Evolutionary conservation across 1,140 invertebrate species (phyloP).

Genomic region (Drosophila nikananu): DNA sequence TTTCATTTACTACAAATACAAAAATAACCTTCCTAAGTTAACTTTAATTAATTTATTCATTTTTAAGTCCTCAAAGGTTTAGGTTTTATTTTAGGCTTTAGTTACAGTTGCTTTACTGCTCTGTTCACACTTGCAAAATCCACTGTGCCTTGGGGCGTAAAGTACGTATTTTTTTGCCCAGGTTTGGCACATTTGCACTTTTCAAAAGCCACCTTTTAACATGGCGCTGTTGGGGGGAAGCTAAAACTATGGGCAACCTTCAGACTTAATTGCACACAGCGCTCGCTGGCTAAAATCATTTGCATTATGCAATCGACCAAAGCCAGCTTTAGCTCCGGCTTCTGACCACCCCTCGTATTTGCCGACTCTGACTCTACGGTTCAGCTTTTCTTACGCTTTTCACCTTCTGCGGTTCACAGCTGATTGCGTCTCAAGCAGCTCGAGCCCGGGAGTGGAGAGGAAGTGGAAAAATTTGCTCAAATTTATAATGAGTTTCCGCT

Average conservation of each 20-base stretch:
- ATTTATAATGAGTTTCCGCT: slow-evolving; percentile 74
- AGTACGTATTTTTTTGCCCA: slow-evolving; percentile 17
- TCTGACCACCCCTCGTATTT: slow-evolving; percentile 17
- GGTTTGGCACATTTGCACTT: slow-evolving; percentile 38
- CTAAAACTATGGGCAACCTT: slow-evolving; percentile 62
- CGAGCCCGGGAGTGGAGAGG: slow-evolving; percentile 38
- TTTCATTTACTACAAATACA: too few relatives aligned
- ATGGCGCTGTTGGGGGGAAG: slow-evolving; percentile 10
- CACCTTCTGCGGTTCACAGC: slow-evolving; percentile 74
- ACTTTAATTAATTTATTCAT: too few relatives aligned
- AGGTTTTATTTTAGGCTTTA: too few relatives aligned
- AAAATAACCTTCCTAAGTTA: too few relatives aligned
- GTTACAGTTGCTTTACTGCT: not conserved
- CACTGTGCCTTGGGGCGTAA: slow-evolving; percentile 26
- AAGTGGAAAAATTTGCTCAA: slow-evolving; percentile 63
- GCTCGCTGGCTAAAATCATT: slow-evolving; percentile 67
- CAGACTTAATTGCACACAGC: slow-evolving; percentile 79
- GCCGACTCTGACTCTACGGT: slow-evolving; percentile 2
- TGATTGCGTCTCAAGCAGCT: slow-evolving; percentile 76
- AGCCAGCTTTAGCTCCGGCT: slow-evolving; percentile 17
- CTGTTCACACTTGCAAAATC: not conserved
- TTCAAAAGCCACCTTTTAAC: slow-evolving; percentile 58
- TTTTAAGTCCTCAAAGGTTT: too few relatives aligned
- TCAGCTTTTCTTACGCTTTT: slow-evolving; percentile 63
- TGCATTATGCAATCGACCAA: slow-evolving; percentile 70